These are phyloP conservation scores for Camelus bactrianus DNA, from an alignment of 2,113 vertebrate species.

Conservation along the genomic window DNA sequence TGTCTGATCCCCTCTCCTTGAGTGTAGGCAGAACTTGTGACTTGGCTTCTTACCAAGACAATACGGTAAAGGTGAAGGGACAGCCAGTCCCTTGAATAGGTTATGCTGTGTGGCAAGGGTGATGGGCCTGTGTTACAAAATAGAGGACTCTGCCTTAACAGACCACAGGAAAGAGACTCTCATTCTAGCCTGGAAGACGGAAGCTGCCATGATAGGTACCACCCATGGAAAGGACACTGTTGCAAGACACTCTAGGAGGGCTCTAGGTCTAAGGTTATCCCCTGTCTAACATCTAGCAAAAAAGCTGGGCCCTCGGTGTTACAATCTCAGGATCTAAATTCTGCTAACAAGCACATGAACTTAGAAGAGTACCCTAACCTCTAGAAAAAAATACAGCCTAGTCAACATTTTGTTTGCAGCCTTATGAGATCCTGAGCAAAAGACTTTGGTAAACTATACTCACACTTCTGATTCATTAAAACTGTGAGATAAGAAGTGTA, in stretches of 20 bases:
- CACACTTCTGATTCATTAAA: neutral
- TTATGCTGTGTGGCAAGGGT: neutral
- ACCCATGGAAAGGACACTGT: neutral
- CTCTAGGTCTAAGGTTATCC: neutral
- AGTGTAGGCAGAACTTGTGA: neutral
- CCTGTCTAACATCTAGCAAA: neutral
- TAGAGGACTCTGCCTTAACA: neutral
- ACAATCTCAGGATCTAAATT: neutral
- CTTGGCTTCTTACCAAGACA: neutral
- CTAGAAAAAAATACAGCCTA: neutral
- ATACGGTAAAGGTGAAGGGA: neutral
- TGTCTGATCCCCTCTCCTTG: neutral
- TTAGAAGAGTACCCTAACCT: neutral
- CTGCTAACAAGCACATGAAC: neutral
- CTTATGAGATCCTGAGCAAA: neutral
- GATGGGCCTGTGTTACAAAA: neutral
- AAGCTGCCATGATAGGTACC: neutral
- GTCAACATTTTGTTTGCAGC: neutral
- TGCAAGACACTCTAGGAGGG: neutral
- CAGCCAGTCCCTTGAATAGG: neutral
- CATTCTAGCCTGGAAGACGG: neutral
- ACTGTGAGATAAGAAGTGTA: neutral
- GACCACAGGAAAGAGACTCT: neutral
- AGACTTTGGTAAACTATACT: neutral
- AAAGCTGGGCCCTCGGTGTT: neutral